These are phyloP conservation scores for Melopsittacus undulatus DNA, from an alignment of 2,797 vertebrate genomes.

Conservation along the genomic window DNA sequence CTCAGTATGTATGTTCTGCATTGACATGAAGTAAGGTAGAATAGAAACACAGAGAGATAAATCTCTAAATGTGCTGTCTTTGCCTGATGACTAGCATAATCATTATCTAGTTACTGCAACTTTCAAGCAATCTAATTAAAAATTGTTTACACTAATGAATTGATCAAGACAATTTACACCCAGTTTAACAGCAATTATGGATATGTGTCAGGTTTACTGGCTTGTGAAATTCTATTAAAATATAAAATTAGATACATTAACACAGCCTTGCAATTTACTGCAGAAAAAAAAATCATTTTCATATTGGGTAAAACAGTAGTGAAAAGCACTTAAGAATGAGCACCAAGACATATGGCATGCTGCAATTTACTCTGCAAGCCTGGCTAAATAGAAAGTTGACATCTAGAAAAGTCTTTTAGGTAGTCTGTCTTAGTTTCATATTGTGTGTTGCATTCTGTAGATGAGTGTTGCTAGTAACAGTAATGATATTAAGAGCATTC, in stretches of 20 bases:
- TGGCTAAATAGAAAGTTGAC: not conserved
- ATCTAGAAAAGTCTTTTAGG: not conserved
- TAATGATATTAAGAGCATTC: not conserved
- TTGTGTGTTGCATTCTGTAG: not conserved
- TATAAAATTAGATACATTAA: constrained; percentile 3
- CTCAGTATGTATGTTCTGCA: not conserved
- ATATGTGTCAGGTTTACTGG: not conserved
- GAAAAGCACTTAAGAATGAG: constrained; percentile 42
- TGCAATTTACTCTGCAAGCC: not conserved
- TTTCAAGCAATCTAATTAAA: constrained; percentile 44
- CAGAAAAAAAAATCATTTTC: constrained; percentile 19
- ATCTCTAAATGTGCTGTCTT: not conserved
- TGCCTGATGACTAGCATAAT: not conserved
- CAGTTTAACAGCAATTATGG: constrained; percentile 34
- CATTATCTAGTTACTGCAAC: not conserved
- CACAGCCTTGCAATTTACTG: constrained; percentile 23
- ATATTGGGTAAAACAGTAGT: not conserved
- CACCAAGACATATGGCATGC: not conserved
- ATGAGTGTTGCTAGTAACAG: not conserved
- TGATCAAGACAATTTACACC: constrained; percentile 49
- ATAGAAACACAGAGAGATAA: not conserved
- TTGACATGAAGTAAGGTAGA: not conserved
- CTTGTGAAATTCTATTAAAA: constrained; percentile 52
- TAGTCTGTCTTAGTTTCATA: not conserved
- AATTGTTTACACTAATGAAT: constrained; percentile 31